These are phyloP conservation scores for Morinoia aosen DNA, from an alignment of 2,888 invertebrate genomes.

Conservation along the genomic window DNA sequence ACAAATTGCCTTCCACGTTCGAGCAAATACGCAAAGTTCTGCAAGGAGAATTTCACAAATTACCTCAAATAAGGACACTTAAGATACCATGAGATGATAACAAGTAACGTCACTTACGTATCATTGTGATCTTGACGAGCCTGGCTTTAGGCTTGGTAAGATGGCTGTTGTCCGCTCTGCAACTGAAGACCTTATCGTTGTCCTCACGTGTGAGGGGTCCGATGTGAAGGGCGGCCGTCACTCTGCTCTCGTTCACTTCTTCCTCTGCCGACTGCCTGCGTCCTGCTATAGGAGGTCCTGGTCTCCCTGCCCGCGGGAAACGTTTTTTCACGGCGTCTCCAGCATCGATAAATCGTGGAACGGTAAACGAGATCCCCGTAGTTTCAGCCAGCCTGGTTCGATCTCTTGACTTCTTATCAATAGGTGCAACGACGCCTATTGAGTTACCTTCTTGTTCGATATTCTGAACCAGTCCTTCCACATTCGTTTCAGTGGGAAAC, in stretches of 20 bases:
- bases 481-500: neutral
- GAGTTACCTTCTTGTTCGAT: neutral
- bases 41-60: no score
- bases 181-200: constrained; percentile 41
- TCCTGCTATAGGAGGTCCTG: neutral
- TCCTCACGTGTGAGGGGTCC: constrained; percentile 4
- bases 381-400: neutral
- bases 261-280: neutral
- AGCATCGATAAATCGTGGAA: neutral
- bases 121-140: constrained; percentile 49
- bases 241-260: constrained; percentile 27
- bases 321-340: neutral
- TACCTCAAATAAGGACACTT: no score
- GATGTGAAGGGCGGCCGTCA: neutral
- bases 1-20: no score
- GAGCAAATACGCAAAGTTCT: no score
- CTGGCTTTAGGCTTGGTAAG: constrained; percentile 34
- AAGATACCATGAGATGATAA: neutral
- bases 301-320: neutral
- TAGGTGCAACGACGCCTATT: neutral
- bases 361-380: neutral
- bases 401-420: neutral
- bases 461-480: neutral
- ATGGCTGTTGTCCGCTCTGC: constrained; percentile 16
- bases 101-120: constrained; percentile 31